Evolutionary conservation across 2,888 invertebrate genomes (phyloP), one percentile per base, ranked within the genome.

Genomic region (Lysandra bellargus): DNA sequence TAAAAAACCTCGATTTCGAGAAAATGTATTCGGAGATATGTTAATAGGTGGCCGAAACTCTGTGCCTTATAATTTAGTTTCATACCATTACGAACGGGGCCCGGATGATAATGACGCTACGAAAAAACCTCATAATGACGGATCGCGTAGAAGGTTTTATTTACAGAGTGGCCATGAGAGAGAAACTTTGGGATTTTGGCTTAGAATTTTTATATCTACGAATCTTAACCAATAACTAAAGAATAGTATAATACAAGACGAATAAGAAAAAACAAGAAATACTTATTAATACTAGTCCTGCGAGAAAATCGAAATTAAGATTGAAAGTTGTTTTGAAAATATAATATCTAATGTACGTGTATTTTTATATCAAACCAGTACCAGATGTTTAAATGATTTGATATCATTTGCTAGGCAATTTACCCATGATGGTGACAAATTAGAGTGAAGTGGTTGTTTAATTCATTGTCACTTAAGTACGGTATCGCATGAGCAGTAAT

Each of bases 41-140:
- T 92, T 94, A 94, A 94, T 93, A 91, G 89, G 85, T 85, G 87
- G 84, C 87, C 86, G 84, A 87, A 87, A 88, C 83, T 84, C 85
- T 84, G 84, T 84, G 88, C 89, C 90, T 89, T 92, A 87, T 94
- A 94, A 94, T 94, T 94, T 93, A 85, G 88, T 85, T 90, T 89
- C 89, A 88, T 92, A 92, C 92, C 92, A 94, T 94, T 93, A 93
- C 83, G 61, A 79, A 79, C 79, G 61, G 53, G 60, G 74, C 57
- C 75, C 61, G 79, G 79, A 40, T 73, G 86, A 89, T 93, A 92
- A 92, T 92, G 92, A 90, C 88, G 83, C 83, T 49, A 79, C 73
- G 79, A 75, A 79, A 79, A 75, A 79, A 75, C 74, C 44, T 73
- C 75, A 87, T 92, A 92, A 92, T 92, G 89, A 91, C 87, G 84